Conservation (phyloP, 2,113 vertebrate genomes). For the Microcebus lehilahytsara region DNA sequence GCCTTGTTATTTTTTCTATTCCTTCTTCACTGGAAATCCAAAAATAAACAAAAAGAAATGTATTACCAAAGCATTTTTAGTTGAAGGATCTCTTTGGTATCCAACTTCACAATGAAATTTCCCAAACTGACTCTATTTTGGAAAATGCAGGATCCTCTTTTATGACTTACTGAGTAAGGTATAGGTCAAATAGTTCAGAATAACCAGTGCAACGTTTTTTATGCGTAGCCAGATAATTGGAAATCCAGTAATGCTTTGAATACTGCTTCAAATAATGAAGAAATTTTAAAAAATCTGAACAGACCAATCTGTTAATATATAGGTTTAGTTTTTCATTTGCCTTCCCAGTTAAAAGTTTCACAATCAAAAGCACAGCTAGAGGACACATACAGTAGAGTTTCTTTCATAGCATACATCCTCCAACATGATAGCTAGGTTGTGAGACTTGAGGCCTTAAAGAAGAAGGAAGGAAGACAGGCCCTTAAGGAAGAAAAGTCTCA, state of each 20-base stretch:
- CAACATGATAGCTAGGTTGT: not conserved
- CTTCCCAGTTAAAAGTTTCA: not conserved
- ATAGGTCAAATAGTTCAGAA: not conserved
- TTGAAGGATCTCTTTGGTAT: not conserved
- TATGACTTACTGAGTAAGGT: conserved; percentile 21
- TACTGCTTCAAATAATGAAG: not conserved
- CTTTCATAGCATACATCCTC: not conserved
- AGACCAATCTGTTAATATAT: not conserved
- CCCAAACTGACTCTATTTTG: not conserved
- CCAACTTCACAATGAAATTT: conserved; percentile 5
- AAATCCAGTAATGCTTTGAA: not conserved
- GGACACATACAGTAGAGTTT: not conserved
- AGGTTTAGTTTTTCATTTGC: not conserved
- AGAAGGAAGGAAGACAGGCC: not conserved
- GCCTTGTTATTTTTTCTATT: conserved; percentile 56
- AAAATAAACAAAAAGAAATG: conserved; percentile 14
- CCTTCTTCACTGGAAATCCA: not conserved
- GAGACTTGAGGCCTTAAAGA: not conserved
- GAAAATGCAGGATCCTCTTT: not conserved
- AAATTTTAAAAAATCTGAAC: not conserved
- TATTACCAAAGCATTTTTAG: not conserved
- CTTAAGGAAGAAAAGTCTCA: not conserved
- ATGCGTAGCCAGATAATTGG: not conserved
- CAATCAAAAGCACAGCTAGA: not conserved
- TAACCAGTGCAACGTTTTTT: not conserved